Conservation (phyloP, 2,888 invertebrate species). For the Neria commutata region DNA sequence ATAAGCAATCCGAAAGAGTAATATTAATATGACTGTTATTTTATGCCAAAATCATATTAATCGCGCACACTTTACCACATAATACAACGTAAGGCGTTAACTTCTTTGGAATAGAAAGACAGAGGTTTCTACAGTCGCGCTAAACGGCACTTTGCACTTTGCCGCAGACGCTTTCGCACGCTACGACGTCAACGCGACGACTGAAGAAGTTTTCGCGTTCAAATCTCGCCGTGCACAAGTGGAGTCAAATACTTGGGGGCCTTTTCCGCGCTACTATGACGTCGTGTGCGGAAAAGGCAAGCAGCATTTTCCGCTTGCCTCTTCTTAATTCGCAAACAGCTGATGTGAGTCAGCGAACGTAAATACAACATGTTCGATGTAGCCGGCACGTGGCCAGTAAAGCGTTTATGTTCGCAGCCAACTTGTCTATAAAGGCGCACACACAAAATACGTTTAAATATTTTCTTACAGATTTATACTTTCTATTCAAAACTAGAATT, state of each 20-base stretch:
- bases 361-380: constrained; percentile 18
- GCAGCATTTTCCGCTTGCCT: not conserved
- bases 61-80: no score
- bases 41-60: no score
- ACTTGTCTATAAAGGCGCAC: no score
- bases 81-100: not conserved
- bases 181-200: constrained; percentile 51
- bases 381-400: not conserved
- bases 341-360: constrained; percentile 1
- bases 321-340: not conserved
- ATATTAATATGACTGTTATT: no score
- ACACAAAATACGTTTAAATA: no score
- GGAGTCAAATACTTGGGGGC: not conserved
- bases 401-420: not conserved
- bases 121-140: constrained; percentile 28
- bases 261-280: constrained; percentile 16
- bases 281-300: constrained; percentile 31
- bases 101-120: not conserved
- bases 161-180: constrained; percentile 38
- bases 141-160: constrained; percentile 26
- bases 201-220: constrained; percentile 38
- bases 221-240: constrained; percentile 19
- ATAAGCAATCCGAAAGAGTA: no score
- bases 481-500: no score
- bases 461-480: no score